Evolutionary conservation across 2,113 vertebrate genomes (phyloP), one percentile per base, ranked within the genome.

Genomic region (Anoplopoma fimbria): DNA sequence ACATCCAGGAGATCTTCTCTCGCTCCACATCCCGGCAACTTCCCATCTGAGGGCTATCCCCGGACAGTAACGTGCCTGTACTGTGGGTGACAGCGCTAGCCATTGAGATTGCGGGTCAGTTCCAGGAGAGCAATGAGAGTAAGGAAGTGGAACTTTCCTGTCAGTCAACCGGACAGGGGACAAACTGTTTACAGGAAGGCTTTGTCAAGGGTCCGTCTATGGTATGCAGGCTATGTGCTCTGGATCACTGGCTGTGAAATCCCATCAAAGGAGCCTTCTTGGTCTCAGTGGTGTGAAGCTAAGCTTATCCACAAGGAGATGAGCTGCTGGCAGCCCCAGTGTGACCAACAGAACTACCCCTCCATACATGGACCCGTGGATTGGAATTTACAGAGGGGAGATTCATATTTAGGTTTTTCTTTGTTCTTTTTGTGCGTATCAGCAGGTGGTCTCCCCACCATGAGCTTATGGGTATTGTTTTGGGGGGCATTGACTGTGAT

Each of bases 201-300:
- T 89, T 89, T 89, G 77, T 83, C 87, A 83, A 68, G 85, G 71
- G 27, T 85, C 69, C 63, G 72, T 72, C 69, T 63, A 67, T 89
- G 90, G 92, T 91, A 94, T 94, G 93, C 82, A 79, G 87, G 84
- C 86, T 87, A 90, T 90, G 89, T 58, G 78, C 92, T 88, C 77
- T 84, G 90, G 87, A 88, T 90, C 88, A 92, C 73, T 85, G 84
- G 80, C 87, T 91, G 78, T 90, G 81, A 93, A 95, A 95, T 94
- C 90, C 93, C 87, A 92, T 94, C 92, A 93, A 93, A 94, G 89
- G 70, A 72, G 82, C 51, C 64, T 85, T 78, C 81, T 82, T 71
- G 87, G 81, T 87, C 88, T 82, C 87, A 84, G 87, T 63, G 49
- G 87, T 89, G 84, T 87, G 81, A 82, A 79, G 81, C 86, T 86